Conservation (phyloP, 1,140 invertebrate species). For the Stenopsyche tienmushanensis region DNA sequence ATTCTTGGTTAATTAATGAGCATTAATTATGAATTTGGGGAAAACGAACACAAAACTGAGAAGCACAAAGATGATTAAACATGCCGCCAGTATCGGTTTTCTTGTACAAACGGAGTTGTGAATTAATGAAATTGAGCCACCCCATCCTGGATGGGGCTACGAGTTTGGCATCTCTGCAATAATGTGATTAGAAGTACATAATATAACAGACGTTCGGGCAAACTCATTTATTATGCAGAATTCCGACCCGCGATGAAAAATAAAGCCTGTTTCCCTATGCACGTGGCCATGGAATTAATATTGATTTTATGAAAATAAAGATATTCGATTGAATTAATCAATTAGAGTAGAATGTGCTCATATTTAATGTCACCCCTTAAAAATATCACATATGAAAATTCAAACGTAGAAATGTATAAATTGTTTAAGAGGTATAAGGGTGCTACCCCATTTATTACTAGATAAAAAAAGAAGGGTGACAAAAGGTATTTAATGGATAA, state of each 20-base stretch:
- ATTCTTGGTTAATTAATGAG: constrained; percentile 40
- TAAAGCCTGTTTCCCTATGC: too few species aligned
- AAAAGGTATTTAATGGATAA: too few species aligned
- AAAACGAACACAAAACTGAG: constrained; percentile 35
- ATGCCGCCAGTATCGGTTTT: constrained; percentile 27
- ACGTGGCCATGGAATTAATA: too few species aligned
- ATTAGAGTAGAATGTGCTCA: too few species aligned
- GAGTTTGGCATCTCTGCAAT: constrained; percentile 6
- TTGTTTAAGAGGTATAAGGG: too few species aligned
- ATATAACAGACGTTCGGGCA: not conserved
- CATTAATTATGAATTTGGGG: constrained; percentile 41
- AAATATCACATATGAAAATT: too few species aligned
- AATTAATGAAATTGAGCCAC: constrained; percentile 27
- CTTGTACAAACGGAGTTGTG: constrained; percentile 20
- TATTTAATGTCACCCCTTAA: too few species aligned
- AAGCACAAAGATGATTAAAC: constrained; percentile 34
- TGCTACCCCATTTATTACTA: too few species aligned
- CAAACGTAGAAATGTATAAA: too few species aligned
- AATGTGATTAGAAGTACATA: constrained; percentile 28
- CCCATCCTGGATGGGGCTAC: not conserved
- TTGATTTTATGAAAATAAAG: too few species aligned
- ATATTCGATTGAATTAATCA: too few species aligned
- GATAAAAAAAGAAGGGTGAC: too few species aligned
- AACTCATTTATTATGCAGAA: not conserved
- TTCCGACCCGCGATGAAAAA: not conserved